Percentiles rank a stretch among this genome's conserved stretches.
phyloP scores from a whole-genome alignment of 2,888 invertebrate genomes.

The Dinocampus coccinellae region DNA sequence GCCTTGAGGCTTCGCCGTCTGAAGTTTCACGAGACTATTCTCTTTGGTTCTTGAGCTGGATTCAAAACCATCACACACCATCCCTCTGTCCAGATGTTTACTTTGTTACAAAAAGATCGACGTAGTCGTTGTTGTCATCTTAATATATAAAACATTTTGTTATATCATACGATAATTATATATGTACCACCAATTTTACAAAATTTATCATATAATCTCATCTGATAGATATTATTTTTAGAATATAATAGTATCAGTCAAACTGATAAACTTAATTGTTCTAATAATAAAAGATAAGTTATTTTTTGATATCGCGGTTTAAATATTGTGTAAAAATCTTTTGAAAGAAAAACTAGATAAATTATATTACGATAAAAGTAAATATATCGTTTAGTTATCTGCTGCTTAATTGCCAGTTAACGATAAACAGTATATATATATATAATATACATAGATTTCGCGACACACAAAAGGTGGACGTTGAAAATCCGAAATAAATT shows the following conservation, averaged over 20 bases:
- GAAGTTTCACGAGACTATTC: constrained; percentile 9
- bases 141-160: not conserved
- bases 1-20: constrained; percentile 22
- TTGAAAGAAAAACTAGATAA: not conserved
- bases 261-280: too few species aligned
- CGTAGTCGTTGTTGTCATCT: constrained; percentile 7
- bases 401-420: not conserved
- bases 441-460: not conserved
- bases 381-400: constrained; percentile 13
- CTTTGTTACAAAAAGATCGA: constrained; percentile 20
- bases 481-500: constrained; percentile 21
- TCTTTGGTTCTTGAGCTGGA: constrained; percentile 12
- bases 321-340: not conserved
- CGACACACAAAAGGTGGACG: not conserved
- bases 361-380: not conserved
- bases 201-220: not conserved
- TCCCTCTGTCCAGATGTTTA: constrained; percentile 4
- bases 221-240: not conserved
- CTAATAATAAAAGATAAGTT: too few species aligned
- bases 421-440: too few species aligned
- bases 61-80: constrained; percentile 21
- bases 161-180: not conserved
- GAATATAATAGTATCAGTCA: too few species aligned
- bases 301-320: too few species aligned
- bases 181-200: not conserved